Conservation (phyloP, 2,888 invertebrate species). For the Drosophila villosipedis region DNA sequence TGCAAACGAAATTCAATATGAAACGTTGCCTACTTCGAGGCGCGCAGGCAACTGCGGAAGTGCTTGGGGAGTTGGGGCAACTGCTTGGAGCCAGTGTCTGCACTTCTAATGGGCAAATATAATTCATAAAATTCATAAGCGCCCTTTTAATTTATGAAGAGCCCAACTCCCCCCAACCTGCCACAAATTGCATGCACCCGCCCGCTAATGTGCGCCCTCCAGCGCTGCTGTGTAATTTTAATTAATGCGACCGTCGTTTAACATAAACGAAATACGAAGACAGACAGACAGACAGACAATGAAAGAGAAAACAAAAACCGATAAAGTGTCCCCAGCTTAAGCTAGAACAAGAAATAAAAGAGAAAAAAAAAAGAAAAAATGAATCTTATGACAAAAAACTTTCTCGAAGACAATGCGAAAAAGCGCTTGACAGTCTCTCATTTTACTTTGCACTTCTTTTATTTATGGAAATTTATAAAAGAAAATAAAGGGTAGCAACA, state of each 20-base stretch:
- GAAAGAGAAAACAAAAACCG: constrained; percentile 1
- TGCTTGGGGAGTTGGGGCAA: not conserved
- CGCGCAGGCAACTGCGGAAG: not conserved
- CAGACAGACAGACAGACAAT: constrained; percentile 41
- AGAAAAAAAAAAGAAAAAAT: constrained; percentile 12
- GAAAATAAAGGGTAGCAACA: constrained; percentile 3
- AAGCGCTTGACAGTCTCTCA: constrained; percentile 45
- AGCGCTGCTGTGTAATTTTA: constrained; percentile 71
- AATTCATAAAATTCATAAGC: constrained; percentile 80
- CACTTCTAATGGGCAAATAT: constrained; percentile 53
- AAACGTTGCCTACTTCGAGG: constrained; percentile 58
- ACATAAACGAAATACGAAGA: constrained; percentile 72
- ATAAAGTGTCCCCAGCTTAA: constrained; percentile 8
- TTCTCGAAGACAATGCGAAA: constrained; percentile 34
- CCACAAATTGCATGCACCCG: not conserved
- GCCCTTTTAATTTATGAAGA: constrained; percentile 77
- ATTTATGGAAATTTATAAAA: constrained; percentile 12
- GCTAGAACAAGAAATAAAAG: constrained; percentile 32
- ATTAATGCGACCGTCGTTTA: constrained; percentile 71
- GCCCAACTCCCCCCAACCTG: constrained; percentile 1
- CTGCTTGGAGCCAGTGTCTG: constrained; percentile 45
- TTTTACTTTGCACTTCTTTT: constrained; percentile 13
- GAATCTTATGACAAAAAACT: constrained; percentile 39
- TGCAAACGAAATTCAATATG: constrained; percentile 65
- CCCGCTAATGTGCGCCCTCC: constrained; percentile 33